Base-by-base conservation (phyloP, 2,113 vertebrate species). In the Strigops habroptila region DNA sequence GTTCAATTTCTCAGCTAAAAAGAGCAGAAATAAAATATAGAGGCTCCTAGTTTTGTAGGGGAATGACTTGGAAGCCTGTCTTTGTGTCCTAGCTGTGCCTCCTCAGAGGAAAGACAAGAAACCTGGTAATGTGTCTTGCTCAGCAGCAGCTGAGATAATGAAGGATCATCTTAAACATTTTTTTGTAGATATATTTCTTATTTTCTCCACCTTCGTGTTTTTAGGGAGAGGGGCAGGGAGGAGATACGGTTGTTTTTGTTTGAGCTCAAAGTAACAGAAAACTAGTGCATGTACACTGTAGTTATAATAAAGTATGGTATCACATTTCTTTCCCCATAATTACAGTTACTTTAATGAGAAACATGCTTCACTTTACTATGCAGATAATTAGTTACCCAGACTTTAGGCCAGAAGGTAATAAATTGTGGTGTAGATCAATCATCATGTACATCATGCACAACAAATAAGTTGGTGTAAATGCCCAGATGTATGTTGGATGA, bases 201-300 rank as follows among this genome's bases (percentile, higher is more conserved):
- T 80, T 73, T 94, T 70, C 35, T 86, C 15, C 10, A 30, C 18
- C 17, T 37, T 48, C 12, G 27, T 43, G 35, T 62, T 68, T 79
- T 53, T 46, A n/a, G 19, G 57, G 12, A 23, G 30, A 6, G 2
- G 11, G 6, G 2, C 3, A 25, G 16, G 25, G 3, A 59, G 41
- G 22, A 82, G 18, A 30, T 22, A 31, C 0, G 0, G 4, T 28
- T 82, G 16, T 43, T 53, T 37, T 49, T 8, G 11, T 67, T 49
- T 82, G 51, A 59, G 57, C 33, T 59, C 57, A 59, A 77, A 67
- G 18, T 52, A 35, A 39, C 9, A 68, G 30, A 84, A 74, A 81
- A 35, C 7, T 43, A 74, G 24, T 51, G 18, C 27, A 37, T 63
- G 6, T 53, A 30, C 10, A 25, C 14, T 55, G 17, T 75, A 49